Evolutionary conservation across 2,797 vertebrate species (phyloP).

Genomic region (Microctenopoma lineatum): DNA sequence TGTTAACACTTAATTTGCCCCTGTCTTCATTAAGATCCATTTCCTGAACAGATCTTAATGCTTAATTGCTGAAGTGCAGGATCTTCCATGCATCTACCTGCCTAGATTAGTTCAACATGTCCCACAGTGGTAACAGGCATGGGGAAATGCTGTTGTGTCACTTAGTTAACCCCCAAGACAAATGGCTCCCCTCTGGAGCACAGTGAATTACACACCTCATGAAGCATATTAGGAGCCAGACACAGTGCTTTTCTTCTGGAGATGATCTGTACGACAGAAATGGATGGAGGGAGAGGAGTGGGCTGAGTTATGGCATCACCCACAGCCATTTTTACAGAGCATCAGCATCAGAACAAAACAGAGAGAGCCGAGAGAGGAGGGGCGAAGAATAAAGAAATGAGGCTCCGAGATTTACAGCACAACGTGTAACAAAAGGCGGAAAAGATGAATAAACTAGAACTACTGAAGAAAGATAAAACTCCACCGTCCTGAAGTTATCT

Average conservation of each 20-base stretch:
- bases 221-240: conserved; percentile 91
- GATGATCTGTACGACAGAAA: conserved; percentile 85
- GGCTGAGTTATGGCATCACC: conserved; percentile 85
- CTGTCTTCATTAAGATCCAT: conserved; percentile 65
- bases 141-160: conserved; percentile 88
- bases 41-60: conserved; percentile 66
- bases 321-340: conserved; percentile 81
- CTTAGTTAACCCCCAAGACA: conserved; percentile 92
- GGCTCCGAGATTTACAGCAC: conserved; percentile 35
- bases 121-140: conserved; percentile 83
- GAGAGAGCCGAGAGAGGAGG: conserved; percentile 39
- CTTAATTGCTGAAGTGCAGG: conserved; percentile 65
- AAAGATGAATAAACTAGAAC: conserved; percentile 54
- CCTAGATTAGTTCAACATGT: conserved; percentile 76
- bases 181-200: conserved; percentile 88
- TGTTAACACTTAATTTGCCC: conserved; percentile 64
- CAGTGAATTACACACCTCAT: conserved; percentile 93
- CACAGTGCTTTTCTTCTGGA: conserved; percentile 89
- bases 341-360: conserved; percentile 50
- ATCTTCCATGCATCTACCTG: conserved; percentile 70
- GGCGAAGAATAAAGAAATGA: conserved; percentile 43
- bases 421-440: conserved; percentile 46
- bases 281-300: conserved; percentile 79
- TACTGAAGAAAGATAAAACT: conserved; percentile 39
- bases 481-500: conserved; percentile 55